These are phyloP conservation scores for Lysandra coridon DNA, from an alignment of 2,888 invertebrate species.

Conservation along the genomic window DNA sequence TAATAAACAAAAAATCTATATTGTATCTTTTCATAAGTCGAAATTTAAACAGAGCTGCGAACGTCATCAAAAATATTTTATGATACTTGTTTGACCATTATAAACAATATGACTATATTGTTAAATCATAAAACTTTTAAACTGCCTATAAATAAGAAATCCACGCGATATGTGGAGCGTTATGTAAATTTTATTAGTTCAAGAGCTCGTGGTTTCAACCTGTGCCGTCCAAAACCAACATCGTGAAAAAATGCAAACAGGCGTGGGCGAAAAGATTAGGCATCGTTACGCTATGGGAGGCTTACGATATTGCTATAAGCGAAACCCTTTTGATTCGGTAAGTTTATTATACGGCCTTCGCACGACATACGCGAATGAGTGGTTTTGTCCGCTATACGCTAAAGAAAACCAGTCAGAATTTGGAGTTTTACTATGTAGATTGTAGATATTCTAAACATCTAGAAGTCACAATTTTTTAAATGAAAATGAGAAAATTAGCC, in stretches of 20 bases:
- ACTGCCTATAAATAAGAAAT: constrained; percentile 25
- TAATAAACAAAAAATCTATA: too few relatives aligned
- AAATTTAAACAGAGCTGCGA: background rate
- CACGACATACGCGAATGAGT: too few relatives aligned
- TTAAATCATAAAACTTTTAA: constrained; percentile 22
- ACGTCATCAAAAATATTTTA: background rate
- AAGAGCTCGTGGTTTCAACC: constrained; percentile 40
- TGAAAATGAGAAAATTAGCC: too few relatives aligned
- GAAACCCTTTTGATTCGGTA: background rate
- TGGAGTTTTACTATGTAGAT: too few relatives aligned
- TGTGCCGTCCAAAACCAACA: constrained; percentile 56
- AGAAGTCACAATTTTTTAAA: too few relatives aligned
- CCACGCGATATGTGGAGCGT: constrained; percentile 6
- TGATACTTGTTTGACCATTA: background rate
- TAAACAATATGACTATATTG: constrained; percentile 4
- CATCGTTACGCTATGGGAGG: constrained; percentile 28
- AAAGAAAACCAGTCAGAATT: too few relatives aligned
- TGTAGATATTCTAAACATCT: too few relatives aligned
- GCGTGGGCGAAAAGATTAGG: constrained; percentile 46
- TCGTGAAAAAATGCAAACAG: constrained; percentile 54
- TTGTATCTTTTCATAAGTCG: background rate
- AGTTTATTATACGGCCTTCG: background rate
- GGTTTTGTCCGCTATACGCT: too few relatives aligned
- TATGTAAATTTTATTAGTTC: constrained; percentile 27
- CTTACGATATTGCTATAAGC: background rate